Base-by-base conservation (phyloP, 2,113 vertebrate genomes). In the Aegithalos caudatus region DNA sequence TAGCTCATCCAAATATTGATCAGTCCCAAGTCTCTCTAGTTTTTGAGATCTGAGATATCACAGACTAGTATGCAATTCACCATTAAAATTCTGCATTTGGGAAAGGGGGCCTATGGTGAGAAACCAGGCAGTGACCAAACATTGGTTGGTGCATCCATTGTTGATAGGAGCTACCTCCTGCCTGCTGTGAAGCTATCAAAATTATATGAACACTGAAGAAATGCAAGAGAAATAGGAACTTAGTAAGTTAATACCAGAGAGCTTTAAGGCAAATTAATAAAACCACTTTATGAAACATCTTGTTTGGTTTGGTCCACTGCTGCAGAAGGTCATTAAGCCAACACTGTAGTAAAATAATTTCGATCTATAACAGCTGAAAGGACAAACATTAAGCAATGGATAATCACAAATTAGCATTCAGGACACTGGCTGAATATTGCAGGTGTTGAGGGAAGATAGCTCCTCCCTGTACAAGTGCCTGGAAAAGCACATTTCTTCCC, bases 1-100 rank as follows among this genome's bases (percentile, higher is more conserved):
- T 64, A 90, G 40, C 60, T 95, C 93, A 90, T 95, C 90, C 96
- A 95, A 92, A 93, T 92, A 95, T 81, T 83, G 93, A 95, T 94
- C 56, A 48, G 76, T 47, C 25, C 37, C 20, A 25, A 78, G 18
- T 11, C 64, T 40, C 91, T 73, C 82, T 77, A 80, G 66, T 48
- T 91, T 90, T 44, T 61, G 71, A 91, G 71, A 66, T 77, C 38
- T 31, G 66, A 73, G 45, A 47, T 65, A 69, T 17, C 53, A 61
- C 29, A 53, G 28, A 19, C 50, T 42, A 42, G 35, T 33, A 47
- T 21, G 57, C 35, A 56, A n/a, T 57, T 81, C 67, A 64, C 14
- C 20, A 14, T 44, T 29, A 35, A 90, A 76, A 91, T 47, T 24
- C 9, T 22, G 38, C 47, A 42, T 31, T 83, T 79, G 81, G 42